Conservation (phyloP, 2,113 vertebrate species). For the Epinephelus lanceolatus region DNA sequence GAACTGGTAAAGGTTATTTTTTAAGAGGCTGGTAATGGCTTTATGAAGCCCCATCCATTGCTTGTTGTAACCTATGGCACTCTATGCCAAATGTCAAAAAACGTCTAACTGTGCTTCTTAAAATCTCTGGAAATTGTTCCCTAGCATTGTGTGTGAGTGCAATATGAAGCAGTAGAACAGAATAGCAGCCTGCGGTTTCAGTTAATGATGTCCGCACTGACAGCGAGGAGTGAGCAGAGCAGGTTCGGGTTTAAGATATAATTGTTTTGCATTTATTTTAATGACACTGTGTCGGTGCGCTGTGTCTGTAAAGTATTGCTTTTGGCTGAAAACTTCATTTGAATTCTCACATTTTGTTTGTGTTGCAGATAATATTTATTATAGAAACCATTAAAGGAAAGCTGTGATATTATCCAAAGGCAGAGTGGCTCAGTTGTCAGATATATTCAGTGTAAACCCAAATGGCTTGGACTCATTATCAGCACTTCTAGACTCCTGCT, state of each 20-base stretch:
- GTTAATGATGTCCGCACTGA: conserved; percentile 8
- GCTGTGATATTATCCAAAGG: background rate
- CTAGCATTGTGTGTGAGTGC: background rate
- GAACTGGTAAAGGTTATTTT: conserved; percentile 10
- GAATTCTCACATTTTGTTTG: conserved; percentile 20
- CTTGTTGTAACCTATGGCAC: background rate
- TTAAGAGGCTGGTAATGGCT: background rate
- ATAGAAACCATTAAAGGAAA: background rate
- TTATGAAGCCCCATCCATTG: background rate
- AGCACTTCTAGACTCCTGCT: background rate
- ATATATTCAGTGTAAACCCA: background rate
- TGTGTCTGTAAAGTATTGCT: background rate
- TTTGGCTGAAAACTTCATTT: conserved; percentile 5
- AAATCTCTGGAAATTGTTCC: background rate
- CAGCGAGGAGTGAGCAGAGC: conserved; percentile 1
- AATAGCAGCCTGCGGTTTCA: conserved; percentile 15
- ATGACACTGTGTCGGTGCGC: background rate
- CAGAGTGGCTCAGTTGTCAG: background rate
- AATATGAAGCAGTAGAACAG: background rate
- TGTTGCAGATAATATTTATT: background rate
- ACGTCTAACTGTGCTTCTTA: background rate
- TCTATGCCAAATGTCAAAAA: conserved; percentile 2
- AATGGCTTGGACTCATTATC: background rate
- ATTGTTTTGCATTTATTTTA: conserved; percentile 15
- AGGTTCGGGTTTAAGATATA: background rate